These are phyloP conservation scores for Labia minor DNA, from an alignment of 2,888 invertebrate species.

Conservation along the genomic window DNA sequence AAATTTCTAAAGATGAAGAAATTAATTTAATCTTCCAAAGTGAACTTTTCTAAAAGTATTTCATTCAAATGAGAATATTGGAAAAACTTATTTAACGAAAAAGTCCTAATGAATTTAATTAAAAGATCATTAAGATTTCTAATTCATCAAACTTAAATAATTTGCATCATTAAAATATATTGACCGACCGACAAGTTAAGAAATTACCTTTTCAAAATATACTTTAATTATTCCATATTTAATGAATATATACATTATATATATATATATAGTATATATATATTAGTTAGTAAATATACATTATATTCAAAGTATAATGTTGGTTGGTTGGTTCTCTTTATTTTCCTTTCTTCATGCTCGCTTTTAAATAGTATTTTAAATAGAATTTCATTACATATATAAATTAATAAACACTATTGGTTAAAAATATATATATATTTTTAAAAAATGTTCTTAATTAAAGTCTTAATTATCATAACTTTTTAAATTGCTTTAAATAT, in stretches of 20 bases:
- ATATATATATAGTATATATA: no score
- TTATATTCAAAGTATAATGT: no score
- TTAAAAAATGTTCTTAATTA: no score
- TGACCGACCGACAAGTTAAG: background rate
- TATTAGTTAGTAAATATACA: no score
- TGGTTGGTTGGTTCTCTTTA: no score
- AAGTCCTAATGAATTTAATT: conserved; percentile 7
- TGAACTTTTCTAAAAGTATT: conserved; percentile 3
- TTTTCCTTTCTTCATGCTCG: no score
- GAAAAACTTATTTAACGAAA: conserved; percentile 4
- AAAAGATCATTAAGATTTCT: conserved; percentile 13
- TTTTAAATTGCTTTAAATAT: no score
- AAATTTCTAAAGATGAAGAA: background rate
- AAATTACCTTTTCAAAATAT: conserved; percentile 1
- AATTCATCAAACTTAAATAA: conserved; percentile 4
- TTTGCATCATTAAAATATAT: background rate
- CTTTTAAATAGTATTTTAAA: no score
- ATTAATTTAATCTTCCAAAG: background rate
- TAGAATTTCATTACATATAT: no score
- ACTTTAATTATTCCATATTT: background rate
- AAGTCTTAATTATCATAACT: no score
- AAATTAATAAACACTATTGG: no score
- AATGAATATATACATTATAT: background rate
- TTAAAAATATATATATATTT: no score
- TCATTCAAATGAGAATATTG: conserved; percentile 13